Conservation (phyloP, 2,888 invertebrate species). For the Aporophyla lueneburgensis region DNA sequence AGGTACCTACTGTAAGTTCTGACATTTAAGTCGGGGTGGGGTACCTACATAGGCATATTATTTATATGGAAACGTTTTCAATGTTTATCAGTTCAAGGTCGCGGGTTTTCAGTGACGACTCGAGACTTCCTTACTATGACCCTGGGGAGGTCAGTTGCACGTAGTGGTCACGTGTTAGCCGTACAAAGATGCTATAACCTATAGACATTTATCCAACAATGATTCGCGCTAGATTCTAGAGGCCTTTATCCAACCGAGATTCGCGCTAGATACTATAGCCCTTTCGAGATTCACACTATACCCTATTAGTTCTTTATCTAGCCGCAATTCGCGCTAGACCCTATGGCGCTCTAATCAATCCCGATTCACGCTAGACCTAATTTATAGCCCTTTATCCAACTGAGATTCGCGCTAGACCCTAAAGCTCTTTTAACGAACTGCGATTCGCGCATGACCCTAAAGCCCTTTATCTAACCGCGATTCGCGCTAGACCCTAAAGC, state of each 20-base stretch:
- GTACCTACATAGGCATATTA: background rate
- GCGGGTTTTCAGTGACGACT: background rate
- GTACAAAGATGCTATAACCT: background rate
- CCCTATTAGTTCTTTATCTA: no score
- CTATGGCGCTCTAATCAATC: no score
- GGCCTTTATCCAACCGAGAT: no score
- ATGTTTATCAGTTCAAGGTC: conserved; percentile 6
- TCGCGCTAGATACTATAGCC: no score
- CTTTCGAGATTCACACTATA: no score
- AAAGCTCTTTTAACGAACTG: no score
- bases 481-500: background rate
- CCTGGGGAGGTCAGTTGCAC: background rate
- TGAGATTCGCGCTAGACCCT: no score
- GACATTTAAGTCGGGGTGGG: background rate
- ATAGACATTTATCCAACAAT: background rate
- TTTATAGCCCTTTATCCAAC: no score
- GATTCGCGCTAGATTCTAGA: background rate
- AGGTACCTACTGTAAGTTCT: background rate
- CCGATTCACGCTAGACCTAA: no score
- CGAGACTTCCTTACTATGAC: background rate
- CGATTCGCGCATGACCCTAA: no score
- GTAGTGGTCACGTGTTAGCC: background rate
- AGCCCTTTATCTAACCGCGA: no score
- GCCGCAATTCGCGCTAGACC: no score
- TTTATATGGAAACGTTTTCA: background rate